Conservation (phyloP, 1,140 invertebrate species). For the Penaeus indicus region DNA sequence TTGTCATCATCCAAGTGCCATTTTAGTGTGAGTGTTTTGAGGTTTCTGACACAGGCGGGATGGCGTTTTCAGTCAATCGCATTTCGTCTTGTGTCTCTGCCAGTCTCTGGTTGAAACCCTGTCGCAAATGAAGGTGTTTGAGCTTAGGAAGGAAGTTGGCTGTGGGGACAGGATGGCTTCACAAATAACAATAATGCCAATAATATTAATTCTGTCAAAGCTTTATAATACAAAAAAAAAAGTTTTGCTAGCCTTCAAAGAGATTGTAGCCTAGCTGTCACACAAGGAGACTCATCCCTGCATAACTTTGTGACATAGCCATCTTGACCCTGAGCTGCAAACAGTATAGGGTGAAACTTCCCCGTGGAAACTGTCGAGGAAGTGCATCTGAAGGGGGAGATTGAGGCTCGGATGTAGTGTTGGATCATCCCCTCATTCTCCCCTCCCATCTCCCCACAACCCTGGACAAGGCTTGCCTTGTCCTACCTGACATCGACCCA, state of each 20-base stretch:
- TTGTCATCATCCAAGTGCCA: constrained; percentile 34
- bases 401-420: constrained; percentile 20
- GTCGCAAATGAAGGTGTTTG: constrained; percentile 26
- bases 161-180: no score
- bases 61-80: constrained; percentile 21
- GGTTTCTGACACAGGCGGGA: constrained; percentile 45
- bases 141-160: constrained; percentile 7
- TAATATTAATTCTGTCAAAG: no score
- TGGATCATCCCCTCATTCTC: constrained; percentile 32
- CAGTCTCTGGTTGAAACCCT: constrained; percentile 35
- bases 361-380: constrained; percentile 45
- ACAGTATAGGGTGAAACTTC: constrained; percentile 41
- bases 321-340: constrained; percentile 1
- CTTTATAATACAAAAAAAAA: no score
- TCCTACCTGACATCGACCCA: constrained; percentile 56
- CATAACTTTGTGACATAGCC: background rate
- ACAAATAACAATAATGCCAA: no score
- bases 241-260: no score
- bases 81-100: constrained; percentile 47
- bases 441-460: constrained; percentile 49
- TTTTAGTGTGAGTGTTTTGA: constrained; percentile 16
- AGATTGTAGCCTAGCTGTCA: no score
- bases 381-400: constrained; percentile 37
- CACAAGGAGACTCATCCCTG: no score
- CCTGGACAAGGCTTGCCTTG: constrained; percentile 57